Percentiles rank a stretch among this genome's conserved stretches.
Conservation (phyloP, 2,797 vertebrate genomes). For the Melanotaenia parkinsoni region DNA sequence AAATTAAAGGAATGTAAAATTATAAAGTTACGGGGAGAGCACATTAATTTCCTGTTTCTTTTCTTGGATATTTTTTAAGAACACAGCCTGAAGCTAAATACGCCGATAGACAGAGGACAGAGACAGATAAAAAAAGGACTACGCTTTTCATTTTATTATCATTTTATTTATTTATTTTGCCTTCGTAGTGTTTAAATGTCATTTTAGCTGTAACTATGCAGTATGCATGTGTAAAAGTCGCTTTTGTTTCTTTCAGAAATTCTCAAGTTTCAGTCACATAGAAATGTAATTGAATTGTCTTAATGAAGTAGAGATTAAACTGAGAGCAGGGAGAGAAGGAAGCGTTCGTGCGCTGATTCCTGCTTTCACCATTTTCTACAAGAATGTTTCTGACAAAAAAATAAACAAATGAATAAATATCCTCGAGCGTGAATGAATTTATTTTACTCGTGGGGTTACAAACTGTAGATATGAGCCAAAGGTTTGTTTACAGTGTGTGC, state of each 20-base stretch:
- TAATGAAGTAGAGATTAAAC: slow-evolving; percentile 22
- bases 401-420: neutral
- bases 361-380: neutral
- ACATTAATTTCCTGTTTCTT: slow-evolving; percentile 24
- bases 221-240: neutral
- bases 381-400: neutral
- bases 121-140: slow-evolving; percentile 22
- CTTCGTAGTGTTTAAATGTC: slow-evolving; percentile 22
- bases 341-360: neutral
- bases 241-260: neutral
- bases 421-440: slow-evolving; percentile 1
- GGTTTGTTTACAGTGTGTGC: slow-evolving; percentile 6
- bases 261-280: neutral
- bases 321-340: neutral
- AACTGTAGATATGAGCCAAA: neutral
- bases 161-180: slow-evolving; percentile 24
- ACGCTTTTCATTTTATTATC: too few relatives aligned
- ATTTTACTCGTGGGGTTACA: slow-evolving; percentile 11
- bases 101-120: slow-evolving; percentile 46
- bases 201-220: slow-evolving; percentile 40
- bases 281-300: slow-evolving; percentile 32
- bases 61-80: slow-evolving; percentile 53
- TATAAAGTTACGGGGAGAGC: slow-evolving; percentile 2
- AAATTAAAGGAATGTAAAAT: slow-evolving; percentile 29
- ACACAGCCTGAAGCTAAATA: slow-evolving; percentile 44